A percentile compares a stretch with the other conserved stretches of the same genome.
Evolutionary conservation across 2,797 vertebrate genomes (phyloP).

Genomic region (Tokudaia tokunoshimensis): DNA sequence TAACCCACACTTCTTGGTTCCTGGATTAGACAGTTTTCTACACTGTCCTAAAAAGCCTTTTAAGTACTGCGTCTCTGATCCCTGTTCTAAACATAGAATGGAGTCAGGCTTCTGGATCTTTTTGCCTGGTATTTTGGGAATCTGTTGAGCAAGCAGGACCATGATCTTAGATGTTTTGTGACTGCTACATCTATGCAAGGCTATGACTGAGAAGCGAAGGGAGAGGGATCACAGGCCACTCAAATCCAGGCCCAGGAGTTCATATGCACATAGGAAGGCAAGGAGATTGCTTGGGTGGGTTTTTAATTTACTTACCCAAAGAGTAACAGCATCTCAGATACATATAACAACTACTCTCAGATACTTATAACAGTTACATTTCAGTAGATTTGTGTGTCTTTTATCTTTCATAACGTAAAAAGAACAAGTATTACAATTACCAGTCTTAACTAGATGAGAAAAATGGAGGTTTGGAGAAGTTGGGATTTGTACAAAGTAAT

Average conservation of each 20-base stretch:
- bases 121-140: constrained; percentile 32
- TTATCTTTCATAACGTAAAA: not conserved
- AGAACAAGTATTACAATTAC: not conserved
- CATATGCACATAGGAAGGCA: not conserved
- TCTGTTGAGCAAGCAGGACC: constrained; percentile 38
- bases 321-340: not conserved
- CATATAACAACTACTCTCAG: not conserved
- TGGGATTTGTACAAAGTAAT: not conserved
- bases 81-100: not conserved
- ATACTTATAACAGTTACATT: not conserved
- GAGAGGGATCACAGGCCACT: not conserved
- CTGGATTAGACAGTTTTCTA: constrained; percentile 74
- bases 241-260: not conserved
- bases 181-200: not conserved
- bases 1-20: constrained; percentile 57
- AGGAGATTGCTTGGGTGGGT: not conserved
- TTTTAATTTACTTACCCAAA: constrained; percentile 28
- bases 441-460: constrained; percentile 4
- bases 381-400: not conserved
- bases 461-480: constrained; percentile 2
- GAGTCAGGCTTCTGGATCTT: not conserved
- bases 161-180: not conserved
- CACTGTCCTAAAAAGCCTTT: constrained; percentile 59
- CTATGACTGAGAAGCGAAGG: not conserved
- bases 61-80: not conserved